Conservation (phyloP, 2,113 vertebrate species). For the Felis chaus region DNA sequence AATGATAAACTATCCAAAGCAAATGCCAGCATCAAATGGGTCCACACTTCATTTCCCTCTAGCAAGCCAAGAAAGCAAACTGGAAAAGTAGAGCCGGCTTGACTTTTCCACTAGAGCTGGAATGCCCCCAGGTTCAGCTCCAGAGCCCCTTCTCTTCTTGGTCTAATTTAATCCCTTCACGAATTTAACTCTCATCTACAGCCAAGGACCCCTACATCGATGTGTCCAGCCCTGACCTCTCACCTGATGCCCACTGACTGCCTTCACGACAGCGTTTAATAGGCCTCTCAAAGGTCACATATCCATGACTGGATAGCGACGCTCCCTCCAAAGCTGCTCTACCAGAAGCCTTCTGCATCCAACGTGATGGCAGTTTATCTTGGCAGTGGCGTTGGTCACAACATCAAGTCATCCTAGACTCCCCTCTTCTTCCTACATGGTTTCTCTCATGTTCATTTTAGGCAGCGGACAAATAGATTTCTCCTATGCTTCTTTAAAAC, state of each 20-base stretch:
- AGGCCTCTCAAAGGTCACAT: neutral
- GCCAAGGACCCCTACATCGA: neutral
- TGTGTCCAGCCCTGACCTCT: neutral
- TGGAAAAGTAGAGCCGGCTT: neutral
- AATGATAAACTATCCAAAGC: neutral
- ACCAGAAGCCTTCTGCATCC: neutral
- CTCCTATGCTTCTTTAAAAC: neutral
- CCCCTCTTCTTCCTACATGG: neutral
- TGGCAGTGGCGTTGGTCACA: neutral
- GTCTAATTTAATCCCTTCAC: neutral
- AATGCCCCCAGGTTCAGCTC: neutral
- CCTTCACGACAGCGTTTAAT: neutral
- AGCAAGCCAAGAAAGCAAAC: neutral
- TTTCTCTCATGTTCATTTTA: neutral
- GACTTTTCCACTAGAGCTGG: neutral
- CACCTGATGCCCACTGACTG: neutral
- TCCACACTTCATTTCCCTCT: neutral
- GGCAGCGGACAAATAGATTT: neutral
- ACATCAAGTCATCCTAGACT: neutral
- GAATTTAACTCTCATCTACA: neutral
- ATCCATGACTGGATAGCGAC: neutral
- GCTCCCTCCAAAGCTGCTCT: neutral
- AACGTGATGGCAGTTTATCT: neutral
- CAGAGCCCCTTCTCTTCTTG: neutral
- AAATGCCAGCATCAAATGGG: neutral